phyloP scores from a whole-genome alignment of 2,113 vertebrate genomes.

The Orthochromis indermauri region DNA sequence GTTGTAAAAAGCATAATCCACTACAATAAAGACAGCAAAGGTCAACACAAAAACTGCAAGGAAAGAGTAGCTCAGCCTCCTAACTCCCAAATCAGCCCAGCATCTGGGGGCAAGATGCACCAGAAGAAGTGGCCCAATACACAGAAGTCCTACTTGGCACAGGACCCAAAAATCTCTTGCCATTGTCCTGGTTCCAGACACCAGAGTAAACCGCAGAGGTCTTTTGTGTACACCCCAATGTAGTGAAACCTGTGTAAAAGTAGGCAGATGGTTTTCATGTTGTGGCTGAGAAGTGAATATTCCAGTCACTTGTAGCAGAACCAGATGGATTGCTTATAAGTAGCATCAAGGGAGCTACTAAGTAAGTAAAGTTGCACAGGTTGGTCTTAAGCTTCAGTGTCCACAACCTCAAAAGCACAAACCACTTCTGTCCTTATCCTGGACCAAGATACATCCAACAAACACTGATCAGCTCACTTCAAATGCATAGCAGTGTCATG shows the following conservation, averaged over 20 bases:
- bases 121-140: neutral
- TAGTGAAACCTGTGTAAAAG: neutral
- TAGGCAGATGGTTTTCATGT: neutral
- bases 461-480: neutral
- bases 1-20: neutral
- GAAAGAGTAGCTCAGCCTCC: neutral
- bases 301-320: neutral
- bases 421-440: accelerated
- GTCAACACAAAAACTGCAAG: neutral
- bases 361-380: neutral
- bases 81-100: neutral
- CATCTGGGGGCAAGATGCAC: neutral
- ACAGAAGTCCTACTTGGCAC: neutral
- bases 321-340: neutral
- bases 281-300: neutral
- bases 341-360: neutral
- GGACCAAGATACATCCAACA: neutral
- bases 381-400: neutral
- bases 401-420: neutral
- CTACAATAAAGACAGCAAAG: neutral
- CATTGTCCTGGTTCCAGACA: neutral
- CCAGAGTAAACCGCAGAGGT: neutral
- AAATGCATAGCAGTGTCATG: accelerated
- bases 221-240: neutral
- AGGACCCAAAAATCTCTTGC: neutral